Evolutionary conservation across 2,113 vertebrate genomes (phyloP).

Genomic region (Daboia siamensis): DNA sequence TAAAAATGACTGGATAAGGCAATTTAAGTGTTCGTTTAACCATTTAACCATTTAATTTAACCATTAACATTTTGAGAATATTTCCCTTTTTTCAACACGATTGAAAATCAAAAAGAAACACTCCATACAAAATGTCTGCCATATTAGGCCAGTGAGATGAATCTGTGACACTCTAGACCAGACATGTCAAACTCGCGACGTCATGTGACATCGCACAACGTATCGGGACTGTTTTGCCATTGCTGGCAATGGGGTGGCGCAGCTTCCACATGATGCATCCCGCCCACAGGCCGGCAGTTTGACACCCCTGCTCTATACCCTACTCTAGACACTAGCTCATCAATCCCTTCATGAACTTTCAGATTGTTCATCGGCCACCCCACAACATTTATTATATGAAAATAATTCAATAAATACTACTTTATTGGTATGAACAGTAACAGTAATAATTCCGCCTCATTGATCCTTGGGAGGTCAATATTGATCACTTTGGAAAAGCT

Average conservation of each 20-base stretch:
- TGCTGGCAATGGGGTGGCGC: too few relatives aligned
- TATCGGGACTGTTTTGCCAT: too few relatives aligned
- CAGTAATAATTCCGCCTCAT: not conserved
- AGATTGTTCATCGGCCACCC: not conserved
- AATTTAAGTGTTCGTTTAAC: not conserved
- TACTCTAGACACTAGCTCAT: too few relatives aligned
- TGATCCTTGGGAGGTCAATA: not conserved
- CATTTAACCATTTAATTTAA: too few relatives aligned
- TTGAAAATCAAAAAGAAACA: not conserved
- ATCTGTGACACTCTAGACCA: not conserved
- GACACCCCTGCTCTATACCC: too few relatives aligned
- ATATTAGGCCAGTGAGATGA: not conserved
- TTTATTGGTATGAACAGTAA: not conserved
- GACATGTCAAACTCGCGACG: too few relatives aligned
- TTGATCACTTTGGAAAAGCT: not conserved
- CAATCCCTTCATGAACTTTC: not conserved
- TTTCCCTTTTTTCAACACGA: not conserved
- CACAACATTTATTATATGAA: not conserved
- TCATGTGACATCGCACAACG: too few relatives aligned
- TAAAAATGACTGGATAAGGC: not conserved
- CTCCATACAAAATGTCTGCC: not conserved
- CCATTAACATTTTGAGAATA: not conserved
- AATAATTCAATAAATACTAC: not conserved
- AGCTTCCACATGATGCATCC: too few relatives aligned
- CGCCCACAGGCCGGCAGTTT: too few relatives aligned